Evolutionary conservation across 2,888 invertebrate genomes (phyloP), one percentile per base, ranked within the genome.

Genomic region (Thysanoteuthis rhombus): DNA sequence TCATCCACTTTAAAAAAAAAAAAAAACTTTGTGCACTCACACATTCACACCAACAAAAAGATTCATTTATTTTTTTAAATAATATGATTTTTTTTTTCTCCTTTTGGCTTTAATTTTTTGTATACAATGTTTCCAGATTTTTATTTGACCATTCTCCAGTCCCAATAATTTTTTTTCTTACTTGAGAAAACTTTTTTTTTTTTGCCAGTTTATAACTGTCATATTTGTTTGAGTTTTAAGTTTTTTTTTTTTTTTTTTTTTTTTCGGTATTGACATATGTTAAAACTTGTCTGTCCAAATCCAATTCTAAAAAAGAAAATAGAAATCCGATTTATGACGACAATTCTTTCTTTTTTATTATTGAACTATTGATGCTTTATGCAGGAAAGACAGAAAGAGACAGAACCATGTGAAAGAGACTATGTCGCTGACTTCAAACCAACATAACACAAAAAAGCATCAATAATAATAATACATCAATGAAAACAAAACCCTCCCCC

Each of bases 61-160:
- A 90, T 39, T 90, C 90, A 90, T 90, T 90, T 90, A 90, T 90
- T 90, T 90, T 90, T 90, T 90, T 90, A 90, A 90, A 90, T 39
- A 42, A 39, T 42, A 40, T 90, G 42, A 90, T 90, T 90, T 90
- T 42, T 42, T 39, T 89, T 19, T 39, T 32, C 36, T 39, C 36
- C 58, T 58, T 58, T 28, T 58, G 58, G 28, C 58, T 58, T 58
- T 58, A 58, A 58, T 5, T 28, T 42, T 42, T 42, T 42, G 42
- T 42, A 42, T 42, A 42, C 42, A 42, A 42, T 42, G 42, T 42
- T 42, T 42, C 12, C 42, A 42, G 12, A 42, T 42, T 42, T 42
- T 42, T 10, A 42, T 42, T 42, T 42, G 42, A 89, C n/a, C 89
- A 28, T 89, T n/a, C 90, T 90, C 90, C 90, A 36, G 36, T 38